These are phyloP conservation scores for Probaryconus sp. DNA, from an alignment of 1,140 invertebrate species.

Conservation along the genomic window DNA sequence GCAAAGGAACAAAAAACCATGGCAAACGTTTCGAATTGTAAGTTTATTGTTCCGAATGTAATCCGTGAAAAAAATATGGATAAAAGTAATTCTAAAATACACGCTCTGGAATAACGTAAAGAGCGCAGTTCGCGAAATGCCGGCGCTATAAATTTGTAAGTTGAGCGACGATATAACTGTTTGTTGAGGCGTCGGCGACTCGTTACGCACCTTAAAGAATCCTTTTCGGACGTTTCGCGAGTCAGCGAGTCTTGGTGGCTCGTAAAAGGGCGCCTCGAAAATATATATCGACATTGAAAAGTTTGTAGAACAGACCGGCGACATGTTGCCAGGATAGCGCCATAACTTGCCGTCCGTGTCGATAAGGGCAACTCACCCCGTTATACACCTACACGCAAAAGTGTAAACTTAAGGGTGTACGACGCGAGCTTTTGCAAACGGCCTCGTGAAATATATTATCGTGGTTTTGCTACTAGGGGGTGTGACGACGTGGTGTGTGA, in stretches of 20 bases:
- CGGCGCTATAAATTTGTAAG: conserved; percentile 40
- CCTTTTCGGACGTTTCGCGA: conserved; percentile 46
- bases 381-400: conserved; percentile 60
- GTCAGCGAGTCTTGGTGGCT: conserved; percentile 31
- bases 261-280: conserved; percentile 70
- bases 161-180: conserved; percentile 41
- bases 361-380: conserved; percentile 42
- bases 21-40: too few relatives aligned
- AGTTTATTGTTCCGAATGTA: too few relatives aligned
- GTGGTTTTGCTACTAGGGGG: conserved; percentile 23
- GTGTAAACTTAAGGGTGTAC: conserved; percentile 69
- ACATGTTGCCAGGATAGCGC: conserved; percentile 75
- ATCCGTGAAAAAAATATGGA: conserved; percentile 5
- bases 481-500: conserved; percentile 22
- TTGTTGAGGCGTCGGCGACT: conserved; percentile 28
- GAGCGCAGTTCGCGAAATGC: background rate
- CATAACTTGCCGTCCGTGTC: conserved; percentile 71
- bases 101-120: background rate
- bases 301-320: conserved; percentile 75
- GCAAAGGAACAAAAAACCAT: too few relatives aligned
- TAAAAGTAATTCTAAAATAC: conserved; percentile 10
- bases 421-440: conserved; percentile 43
- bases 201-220: conserved; percentile 42
- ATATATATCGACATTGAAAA: conserved; percentile 76
- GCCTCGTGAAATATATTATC: conserved; percentile 60